A percentile compares a stretch with the other conserved stretches of the same genome.
Conservation (phyloP, 2,113 vertebrate species). For the Grus americana region DNA sequence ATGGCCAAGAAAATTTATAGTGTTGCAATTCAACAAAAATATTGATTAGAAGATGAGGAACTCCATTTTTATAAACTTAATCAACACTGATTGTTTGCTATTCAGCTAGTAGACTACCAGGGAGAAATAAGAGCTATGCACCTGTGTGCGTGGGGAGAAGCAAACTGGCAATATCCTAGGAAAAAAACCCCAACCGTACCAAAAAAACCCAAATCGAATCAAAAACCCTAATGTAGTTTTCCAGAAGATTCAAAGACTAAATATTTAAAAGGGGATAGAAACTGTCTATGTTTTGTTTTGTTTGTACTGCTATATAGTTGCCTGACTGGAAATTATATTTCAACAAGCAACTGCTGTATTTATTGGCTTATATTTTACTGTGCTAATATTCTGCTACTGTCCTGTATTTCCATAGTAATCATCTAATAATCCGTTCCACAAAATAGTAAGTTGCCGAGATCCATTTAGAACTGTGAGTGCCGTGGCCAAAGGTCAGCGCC, state of each 20-base stretch:
- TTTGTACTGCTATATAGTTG: neutral
- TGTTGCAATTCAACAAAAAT: conserved; percentile 58
- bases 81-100: conserved; percentile 61
- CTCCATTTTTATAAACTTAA: conserved; percentile 72
- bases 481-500: neutral
- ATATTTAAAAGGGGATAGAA: neutral
- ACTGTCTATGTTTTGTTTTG: neutral
- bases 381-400: neutral
- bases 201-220: neutral
- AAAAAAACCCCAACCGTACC: fast-evolving
- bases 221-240: neutral
- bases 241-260: neutral
- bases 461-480: neutral
- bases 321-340: conserved; percentile 26
- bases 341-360: neutral
- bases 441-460: neutral
- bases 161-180: neutral
- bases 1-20: conserved; percentile 64
- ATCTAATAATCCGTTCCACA: neutral
- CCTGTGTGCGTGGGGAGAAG: neutral
- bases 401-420: conserved; percentile 24
- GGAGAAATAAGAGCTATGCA: conserved; percentile 34
- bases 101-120: conserved; percentile 32
- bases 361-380: conserved; percentile 35
- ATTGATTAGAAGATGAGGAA: conserved; percentile 67